A percentile compares a stretch with the other conserved stretches of the same genome.
These are phyloP conservation scores for Callithrix jacchus DNA, from an alignment of 2,113 vertebrate genomes.

Conservation along the genomic window DNA sequence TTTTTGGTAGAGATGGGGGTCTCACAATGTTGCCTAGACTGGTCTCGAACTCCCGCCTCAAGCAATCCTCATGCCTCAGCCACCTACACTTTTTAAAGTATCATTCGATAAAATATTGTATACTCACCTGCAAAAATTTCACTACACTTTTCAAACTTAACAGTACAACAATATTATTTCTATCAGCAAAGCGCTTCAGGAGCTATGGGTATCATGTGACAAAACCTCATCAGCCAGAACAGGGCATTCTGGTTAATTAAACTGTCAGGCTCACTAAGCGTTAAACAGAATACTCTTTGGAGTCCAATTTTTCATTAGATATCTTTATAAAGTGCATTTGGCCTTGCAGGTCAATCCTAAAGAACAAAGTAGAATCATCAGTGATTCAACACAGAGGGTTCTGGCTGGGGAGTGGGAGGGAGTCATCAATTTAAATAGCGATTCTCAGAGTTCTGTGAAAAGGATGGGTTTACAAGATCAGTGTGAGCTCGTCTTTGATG, in stretches of 20 bases:
- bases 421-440: neutral
- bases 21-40: neutral
- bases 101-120: neutral
- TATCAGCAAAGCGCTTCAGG: neutral
- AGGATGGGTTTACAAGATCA: neutral
- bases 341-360: neutral
- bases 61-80: neutral
- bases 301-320: neutral
- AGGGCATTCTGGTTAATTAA: neutral
- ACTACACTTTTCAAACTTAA: neutral
- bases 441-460: slow-evolving; percentile 39
- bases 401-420: neutral
- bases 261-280: neutral
- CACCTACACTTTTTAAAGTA: neutral
- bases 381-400: neutral
- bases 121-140: neutral
- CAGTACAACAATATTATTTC: neutral
- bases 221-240: neutral
- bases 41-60: neutral
- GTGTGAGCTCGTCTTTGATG: slow-evolving; percentile 18
- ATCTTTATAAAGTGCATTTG: neutral
- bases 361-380: slow-evolving; percentile 12
- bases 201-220: neutral
- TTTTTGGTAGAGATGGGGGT: neutral
- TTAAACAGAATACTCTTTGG: neutral